phyloP scores from a whole-genome alignment of 2,113 vertebrate genomes.

The Perca fluviatilis region DNA sequence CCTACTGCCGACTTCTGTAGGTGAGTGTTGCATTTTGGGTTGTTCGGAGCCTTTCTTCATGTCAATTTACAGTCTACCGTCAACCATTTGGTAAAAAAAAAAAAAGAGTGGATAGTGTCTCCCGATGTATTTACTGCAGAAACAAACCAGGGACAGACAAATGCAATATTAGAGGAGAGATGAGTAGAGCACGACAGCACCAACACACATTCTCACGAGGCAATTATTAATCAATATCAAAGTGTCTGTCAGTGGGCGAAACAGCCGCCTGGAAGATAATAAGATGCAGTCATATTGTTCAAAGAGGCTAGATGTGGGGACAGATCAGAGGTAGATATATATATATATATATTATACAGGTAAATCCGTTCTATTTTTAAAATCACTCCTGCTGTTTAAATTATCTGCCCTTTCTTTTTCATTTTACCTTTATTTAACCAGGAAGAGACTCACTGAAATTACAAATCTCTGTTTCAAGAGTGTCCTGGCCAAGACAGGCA shows the following conservation, averaged over 20 bases:
- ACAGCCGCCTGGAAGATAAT: conserved; percentile 15
- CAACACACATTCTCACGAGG: not conserved
- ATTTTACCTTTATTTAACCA: too few relatives aligned
- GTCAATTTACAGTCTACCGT: too few relatives aligned
- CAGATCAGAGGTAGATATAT: conserved; percentile 5
- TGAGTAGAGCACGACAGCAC: not conserved
- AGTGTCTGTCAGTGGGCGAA: conserved; percentile 10
- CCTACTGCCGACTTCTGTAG: not conserved
- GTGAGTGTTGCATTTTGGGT: too few relatives aligned
- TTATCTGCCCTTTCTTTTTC: not conserved
- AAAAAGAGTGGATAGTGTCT: not conserved
- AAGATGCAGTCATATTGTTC: not conserved
- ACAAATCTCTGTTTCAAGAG: too few relatives aligned
- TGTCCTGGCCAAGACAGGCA: too few relatives aligned
- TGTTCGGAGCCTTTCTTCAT: too few relatives aligned
- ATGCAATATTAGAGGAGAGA: not conserved
- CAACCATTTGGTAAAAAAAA: not conserved
- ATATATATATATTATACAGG: not conserved
- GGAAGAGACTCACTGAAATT: too few relatives aligned
- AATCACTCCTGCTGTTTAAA: not conserved
- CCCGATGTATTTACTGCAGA: not conserved
- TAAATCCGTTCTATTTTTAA: not conserved
- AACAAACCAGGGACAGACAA: not conserved
- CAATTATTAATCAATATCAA: conserved; percentile 27
- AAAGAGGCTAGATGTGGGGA: conserved; percentile 27